Evolutionary conservation across 2,888 invertebrate species (phyloP).

Genomic region (Phaonia tiefii): DNA sequence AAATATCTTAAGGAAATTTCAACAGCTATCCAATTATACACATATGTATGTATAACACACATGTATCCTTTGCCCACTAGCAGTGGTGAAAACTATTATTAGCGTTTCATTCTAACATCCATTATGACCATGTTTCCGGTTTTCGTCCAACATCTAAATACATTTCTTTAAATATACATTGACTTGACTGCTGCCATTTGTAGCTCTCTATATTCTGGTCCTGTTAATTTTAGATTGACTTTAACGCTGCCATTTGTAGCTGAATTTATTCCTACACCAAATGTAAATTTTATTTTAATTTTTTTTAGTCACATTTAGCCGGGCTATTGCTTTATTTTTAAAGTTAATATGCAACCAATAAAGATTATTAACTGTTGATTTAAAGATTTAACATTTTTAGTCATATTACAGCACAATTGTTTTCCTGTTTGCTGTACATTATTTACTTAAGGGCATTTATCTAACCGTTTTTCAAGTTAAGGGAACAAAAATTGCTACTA

Average conservation of each 20-base stretch:
- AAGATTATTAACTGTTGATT: not conserved
- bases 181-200: too few relatives aligned
- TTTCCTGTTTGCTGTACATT: not conserved
- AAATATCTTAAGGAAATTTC: too few relatives aligned
- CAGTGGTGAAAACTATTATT: conserved; percentile 42
- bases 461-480: too few relatives aligned
- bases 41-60: too few relatives aligned
- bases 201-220: too few relatives aligned
- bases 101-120: conserved; percentile 50
- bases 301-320: not conserved
- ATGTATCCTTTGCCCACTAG: too few relatives aligned
- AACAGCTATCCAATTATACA: too few relatives aligned
- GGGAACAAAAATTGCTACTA: too few relatives aligned
- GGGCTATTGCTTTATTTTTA: not conserved
- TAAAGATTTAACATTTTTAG: not conserved
- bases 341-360: too few relatives aligned
- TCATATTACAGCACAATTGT: not conserved
- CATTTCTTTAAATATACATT: conserved; percentile 46
- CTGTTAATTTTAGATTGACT: too few relatives aligned
- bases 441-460: not conserved
- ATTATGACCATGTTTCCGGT: conserved; percentile 43
- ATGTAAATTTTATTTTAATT: not conserved
- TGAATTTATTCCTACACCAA: too few relatives aligned
- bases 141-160: not conserved
- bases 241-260: too few relatives aligned